Conservation (phyloP, 2,113 vertebrate genomes). For the Notechis scutatus region DNA sequence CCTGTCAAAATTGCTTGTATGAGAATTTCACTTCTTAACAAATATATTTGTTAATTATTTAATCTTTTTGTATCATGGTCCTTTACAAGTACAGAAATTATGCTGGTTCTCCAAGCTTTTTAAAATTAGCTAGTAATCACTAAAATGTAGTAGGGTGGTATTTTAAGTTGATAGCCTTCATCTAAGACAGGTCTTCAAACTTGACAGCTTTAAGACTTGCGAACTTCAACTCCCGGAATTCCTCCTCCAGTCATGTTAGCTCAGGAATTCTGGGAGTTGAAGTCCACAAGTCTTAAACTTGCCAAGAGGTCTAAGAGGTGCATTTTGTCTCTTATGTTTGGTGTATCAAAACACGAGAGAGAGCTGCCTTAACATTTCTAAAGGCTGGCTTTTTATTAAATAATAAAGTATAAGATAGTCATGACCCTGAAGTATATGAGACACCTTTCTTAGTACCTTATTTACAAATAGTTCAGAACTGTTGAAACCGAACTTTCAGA, state of each 20-base stretch:
- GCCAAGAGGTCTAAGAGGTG: neutral
- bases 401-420: neutral
- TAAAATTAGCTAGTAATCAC: neutral
- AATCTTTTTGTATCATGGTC: neutral
- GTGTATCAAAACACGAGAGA: neutral
- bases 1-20: neutral
- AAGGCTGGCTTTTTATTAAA: neutral
- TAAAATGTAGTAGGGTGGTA: neutral
- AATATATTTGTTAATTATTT: neutral
- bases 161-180: neutral
- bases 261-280: no score
- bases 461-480: neutral
- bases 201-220: no score
- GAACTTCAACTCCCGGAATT: no score
- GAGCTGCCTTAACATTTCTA: neutral
- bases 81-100: neutral
- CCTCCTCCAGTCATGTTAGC: no score
- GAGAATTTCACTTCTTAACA: neutral
- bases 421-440: neutral
- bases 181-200: neutral
- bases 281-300: no score
- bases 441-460: neutral
- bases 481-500: neutral
- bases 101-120: neutral
- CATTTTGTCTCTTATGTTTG: neutral